Evolutionary conservation across 2,888 invertebrate genomes (phyloP).

Genomic region (Trypoxylon attenuatum): DNA sequence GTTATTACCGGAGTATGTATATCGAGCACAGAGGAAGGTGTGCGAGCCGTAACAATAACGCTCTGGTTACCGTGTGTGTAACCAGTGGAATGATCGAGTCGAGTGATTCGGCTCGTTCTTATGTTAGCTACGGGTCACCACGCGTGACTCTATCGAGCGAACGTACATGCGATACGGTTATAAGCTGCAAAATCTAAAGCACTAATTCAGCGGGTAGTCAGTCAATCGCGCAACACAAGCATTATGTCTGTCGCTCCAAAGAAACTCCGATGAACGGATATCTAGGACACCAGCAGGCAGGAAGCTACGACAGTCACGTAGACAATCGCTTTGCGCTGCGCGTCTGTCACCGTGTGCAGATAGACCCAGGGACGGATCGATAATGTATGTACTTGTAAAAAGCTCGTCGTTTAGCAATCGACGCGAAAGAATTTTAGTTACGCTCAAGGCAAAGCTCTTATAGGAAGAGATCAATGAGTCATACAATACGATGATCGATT

Average conservation of each 20-base stretch:
- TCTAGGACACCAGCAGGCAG: constrained; percentile 66
- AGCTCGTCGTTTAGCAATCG: constrained; percentile 4
- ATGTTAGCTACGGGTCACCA: background rate
- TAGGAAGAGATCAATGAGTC: too few species aligned
- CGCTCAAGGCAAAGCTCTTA: too few species aligned
- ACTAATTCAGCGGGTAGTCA: background rate
- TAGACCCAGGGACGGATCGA: constrained; percentile 55
- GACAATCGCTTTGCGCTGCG: constrained; percentile 65
- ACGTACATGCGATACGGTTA: background rate
- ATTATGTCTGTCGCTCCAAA: constrained; percentile 13
- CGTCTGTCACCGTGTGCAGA: constrained; percentile 60
- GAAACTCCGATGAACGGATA: constrained; percentile 52
- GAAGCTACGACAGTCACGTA: constrained; percentile 66
- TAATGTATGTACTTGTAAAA: constrained; percentile 31
- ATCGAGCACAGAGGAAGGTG: background rate
- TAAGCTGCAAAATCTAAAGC: background rate
- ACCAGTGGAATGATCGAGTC: background rate
- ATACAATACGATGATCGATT: too few species aligned
- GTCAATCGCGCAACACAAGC: background rate
- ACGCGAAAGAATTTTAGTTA: too few species aligned
- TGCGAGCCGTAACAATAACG: background rate
- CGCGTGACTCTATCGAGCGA: background rate
- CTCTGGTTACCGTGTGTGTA: too few species aligned
- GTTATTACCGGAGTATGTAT: background rate
- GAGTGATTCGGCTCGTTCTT: background rate